These are phyloP conservation scores for Helobdella robusta DNA, from an alignment of 2,888 invertebrate species.

Conservation along the genomic window DNA sequence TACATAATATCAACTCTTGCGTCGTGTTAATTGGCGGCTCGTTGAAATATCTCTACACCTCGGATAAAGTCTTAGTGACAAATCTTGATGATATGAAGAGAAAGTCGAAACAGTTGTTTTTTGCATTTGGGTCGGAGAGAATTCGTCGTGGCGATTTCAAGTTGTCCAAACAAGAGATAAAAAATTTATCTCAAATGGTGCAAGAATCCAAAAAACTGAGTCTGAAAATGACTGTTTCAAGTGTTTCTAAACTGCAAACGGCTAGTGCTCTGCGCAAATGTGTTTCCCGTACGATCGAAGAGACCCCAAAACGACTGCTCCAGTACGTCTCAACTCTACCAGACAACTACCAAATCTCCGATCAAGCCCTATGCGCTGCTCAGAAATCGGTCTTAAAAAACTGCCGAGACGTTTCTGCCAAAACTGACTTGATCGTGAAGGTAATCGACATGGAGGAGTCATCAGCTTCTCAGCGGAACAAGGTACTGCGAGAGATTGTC, in stretches of 20 bases:
- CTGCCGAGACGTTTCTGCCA: slow-evolving; percentile 7
- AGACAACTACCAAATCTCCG: background rate
- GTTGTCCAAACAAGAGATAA: slow-evolving; percentile 8
- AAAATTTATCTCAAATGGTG: too few species aligned
- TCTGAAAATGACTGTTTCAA: too few species aligned
- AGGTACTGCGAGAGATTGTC: slow-evolving; percentile 10
- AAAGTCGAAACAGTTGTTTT: slow-evolving; percentile 17
- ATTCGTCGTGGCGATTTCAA: slow-evolving; percentile 6
- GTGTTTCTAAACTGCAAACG: too few species aligned
- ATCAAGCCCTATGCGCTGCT: background rate
- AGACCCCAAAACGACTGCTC: background rate
- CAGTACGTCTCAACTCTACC: background rate
- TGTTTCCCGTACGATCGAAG: background rate
- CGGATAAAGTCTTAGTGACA: background rate
- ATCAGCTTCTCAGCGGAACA: background rate
- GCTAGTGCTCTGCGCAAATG: too few species aligned
- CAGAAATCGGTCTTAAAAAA: background rate
- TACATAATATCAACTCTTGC: background rate
- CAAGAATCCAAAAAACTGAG: too few species aligned
- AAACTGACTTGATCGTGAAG: slow-evolving; percentile 12
- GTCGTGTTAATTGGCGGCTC: background rate
- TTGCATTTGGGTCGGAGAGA: slow-evolving; percentile 8
- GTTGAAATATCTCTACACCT: background rate
- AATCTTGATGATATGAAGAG: background rate
- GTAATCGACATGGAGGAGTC: slow-evolving; percentile 7